phyloP scores from a whole-genome alignment of 2,888 invertebrate genomes.

The Spilarctia lutea region DNA sequence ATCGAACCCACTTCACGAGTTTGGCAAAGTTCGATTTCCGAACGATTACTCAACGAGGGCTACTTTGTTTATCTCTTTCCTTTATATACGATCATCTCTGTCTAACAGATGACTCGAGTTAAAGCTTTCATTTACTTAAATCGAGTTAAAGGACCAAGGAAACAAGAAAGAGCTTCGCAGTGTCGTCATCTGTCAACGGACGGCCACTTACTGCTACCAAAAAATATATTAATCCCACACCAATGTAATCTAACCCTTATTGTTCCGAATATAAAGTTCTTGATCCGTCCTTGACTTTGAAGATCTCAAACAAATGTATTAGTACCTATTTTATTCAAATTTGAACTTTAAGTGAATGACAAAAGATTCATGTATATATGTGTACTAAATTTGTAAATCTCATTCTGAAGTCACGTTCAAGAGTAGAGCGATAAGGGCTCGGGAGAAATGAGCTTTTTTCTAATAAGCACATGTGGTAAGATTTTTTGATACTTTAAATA shows the following conservation, averaged over 20 bases:
- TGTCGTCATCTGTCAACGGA: constrained; percentile 77
- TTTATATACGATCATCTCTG: constrained; percentile 22
- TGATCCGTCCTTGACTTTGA: constrained; percentile 24
- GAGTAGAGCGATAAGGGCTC: constrained; percentile 67
- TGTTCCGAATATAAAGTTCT: constrained; percentile 34
- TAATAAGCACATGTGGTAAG: neutral
- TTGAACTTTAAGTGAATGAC: constrained; percentile 26
- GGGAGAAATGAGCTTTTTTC: constrained; percentile 70
- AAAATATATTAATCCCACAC: constrained; percentile 37
- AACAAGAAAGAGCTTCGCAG: constrained; percentile 75
- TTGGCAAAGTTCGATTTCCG: constrained; percentile 52
- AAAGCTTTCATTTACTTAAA: constrained; percentile 73
- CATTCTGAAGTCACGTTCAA: constrained; percentile 64
- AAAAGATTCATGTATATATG: constrained; percentile 32
- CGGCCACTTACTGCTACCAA: constrained; percentile 63
- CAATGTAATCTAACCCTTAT: constrained; percentile 50
- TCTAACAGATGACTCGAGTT: constrained; percentile 63
- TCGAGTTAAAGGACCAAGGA: constrained; percentile 76
- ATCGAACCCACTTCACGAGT: constrained; percentile 41
- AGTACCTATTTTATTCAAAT: constrained; percentile 26
- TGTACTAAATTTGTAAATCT: constrained; percentile 45
- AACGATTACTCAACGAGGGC: constrained; percentile 51
- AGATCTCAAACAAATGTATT: constrained; percentile 25
- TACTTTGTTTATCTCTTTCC: constrained; percentile 25
- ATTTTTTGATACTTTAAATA: constrained; percentile 2